Conservation (phyloP, 2,797 vertebrate genomes). For the Pelobates cultripes region DNA sequence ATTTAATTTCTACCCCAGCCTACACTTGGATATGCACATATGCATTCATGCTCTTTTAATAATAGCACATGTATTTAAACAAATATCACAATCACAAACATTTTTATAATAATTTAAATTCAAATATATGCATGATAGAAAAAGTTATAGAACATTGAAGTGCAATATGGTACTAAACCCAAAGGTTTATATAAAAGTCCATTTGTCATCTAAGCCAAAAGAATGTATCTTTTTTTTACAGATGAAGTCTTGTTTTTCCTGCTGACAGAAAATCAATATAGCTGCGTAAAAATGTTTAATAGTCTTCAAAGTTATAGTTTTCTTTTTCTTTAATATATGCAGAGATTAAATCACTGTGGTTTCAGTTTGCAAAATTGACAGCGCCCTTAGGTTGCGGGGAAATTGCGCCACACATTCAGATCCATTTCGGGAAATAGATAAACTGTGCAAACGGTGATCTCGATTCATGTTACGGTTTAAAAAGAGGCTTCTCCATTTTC, state of each 20-base stretch:
- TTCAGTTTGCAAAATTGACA: conserved; percentile 91
- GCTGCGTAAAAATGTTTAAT: conserved; percentile 44
- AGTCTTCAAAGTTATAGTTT: conserved; percentile 34
- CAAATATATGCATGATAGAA: conserved; percentile 33
- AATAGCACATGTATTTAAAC: conserved; percentile 3
- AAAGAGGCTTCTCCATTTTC: conserved; percentile 82
- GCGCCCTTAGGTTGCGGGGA: conserved; percentile 76
- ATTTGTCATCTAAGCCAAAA: conserved; percentile 16
- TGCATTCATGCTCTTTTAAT: not conserved
- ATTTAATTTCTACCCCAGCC: not conserved
- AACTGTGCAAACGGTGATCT: conserved; percentile 75
- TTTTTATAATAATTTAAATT: conserved; percentile 23
- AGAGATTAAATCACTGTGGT: conserved; percentile 74
- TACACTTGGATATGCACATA: not conserved
- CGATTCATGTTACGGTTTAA: conserved; percentile 65
- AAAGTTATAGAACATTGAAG: conserved; percentile 27
- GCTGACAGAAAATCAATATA: conserved; percentile 58
- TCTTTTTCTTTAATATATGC: not conserved
- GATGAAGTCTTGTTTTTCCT: conserved; percentile 47
- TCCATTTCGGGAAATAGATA: conserved; percentile 76
- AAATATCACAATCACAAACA: not conserved
- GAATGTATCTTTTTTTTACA: conserved; percentile 47
- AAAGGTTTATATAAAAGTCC: conserved; percentile 20
- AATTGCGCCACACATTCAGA: conserved; percentile 71
- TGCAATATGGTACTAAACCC: conserved; percentile 2